Conservation (phyloP, 2,113 vertebrate genomes). For the Origma solitaria region DNA sequence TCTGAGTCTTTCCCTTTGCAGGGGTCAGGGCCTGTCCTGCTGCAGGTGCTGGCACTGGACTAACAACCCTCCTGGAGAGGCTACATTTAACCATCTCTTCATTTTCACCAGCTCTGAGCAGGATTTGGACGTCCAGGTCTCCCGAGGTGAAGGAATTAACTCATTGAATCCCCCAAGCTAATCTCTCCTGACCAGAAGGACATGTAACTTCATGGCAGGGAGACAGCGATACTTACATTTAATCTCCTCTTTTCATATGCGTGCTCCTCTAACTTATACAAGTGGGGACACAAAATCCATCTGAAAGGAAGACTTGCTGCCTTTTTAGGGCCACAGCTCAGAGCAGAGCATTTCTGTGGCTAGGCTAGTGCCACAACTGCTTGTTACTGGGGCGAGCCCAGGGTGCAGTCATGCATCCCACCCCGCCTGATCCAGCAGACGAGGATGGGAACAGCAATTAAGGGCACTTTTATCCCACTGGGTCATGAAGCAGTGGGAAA, state of each 20-base stretch:
- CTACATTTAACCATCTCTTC: background rate
- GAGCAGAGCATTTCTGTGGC: background rate
- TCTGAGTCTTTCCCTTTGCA: background rate
- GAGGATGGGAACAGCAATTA: background rate
- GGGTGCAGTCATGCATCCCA: background rate
- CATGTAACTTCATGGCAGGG: background rate
- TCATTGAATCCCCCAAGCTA: background rate
- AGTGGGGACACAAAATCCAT: background rate
- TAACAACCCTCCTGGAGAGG: background rate
- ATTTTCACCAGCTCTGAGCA: background rate
- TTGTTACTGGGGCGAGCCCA: background rate
- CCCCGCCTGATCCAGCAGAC: background rate
- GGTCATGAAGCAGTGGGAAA: background rate
- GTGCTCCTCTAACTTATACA: background rate
- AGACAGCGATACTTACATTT: background rate
- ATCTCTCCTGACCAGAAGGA: slow-evolving; percentile 21
- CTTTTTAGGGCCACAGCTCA: background rate
- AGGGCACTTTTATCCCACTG: background rate
- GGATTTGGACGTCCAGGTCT: background rate
- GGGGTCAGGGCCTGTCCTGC: background rate
- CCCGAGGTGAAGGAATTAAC: slow-evolving; percentile 34
- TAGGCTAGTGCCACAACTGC: background rate
- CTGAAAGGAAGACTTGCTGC: background rate
- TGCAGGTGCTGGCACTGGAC: rapidly evolving
- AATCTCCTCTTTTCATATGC: background rate